phyloP scores from a whole-genome alignment of 2,113 vertebrate genomes.

The Galeopterus variegatus region DNA sequence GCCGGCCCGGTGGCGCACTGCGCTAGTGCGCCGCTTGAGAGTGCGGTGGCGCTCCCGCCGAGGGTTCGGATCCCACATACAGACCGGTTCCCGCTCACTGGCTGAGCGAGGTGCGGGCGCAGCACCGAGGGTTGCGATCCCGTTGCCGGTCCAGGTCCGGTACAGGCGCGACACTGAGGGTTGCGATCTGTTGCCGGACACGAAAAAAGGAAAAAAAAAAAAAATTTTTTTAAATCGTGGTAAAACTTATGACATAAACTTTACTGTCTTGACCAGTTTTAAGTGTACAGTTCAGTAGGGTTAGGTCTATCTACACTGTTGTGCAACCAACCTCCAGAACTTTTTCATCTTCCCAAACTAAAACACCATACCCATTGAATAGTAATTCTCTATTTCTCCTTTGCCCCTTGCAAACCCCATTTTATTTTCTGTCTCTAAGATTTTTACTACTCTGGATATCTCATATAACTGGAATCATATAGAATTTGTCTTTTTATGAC shows the following conservation, averaged over 20 bases:
- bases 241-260: neutral
- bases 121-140: too few species aligned
- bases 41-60: too few species aligned
- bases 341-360: neutral
- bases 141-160: too few species aligned
- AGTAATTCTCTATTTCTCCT: too few species aligned
- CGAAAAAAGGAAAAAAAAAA: too few species aligned
- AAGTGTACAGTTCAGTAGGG: neutral
- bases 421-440: neutral
- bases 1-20: too few species aligned
- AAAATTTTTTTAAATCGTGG: neutral
- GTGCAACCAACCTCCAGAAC: neutral
- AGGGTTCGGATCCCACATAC: too few species aligned
- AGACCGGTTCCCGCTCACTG: too few species aligned
- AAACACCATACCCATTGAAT: neutral
- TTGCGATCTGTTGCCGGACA: too few species aligned
- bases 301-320: neutral
- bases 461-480: neutral
- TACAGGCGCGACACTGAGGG: too few species aligned
- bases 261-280: neutral
- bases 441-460: neutral
- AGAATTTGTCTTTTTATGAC: neutral
- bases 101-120: too few species aligned
- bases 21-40: too few species aligned
- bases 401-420: neutral